phyloP scores from a whole-genome alignment of 2,888 invertebrate species.

The Atethmia centrago region DNA sequence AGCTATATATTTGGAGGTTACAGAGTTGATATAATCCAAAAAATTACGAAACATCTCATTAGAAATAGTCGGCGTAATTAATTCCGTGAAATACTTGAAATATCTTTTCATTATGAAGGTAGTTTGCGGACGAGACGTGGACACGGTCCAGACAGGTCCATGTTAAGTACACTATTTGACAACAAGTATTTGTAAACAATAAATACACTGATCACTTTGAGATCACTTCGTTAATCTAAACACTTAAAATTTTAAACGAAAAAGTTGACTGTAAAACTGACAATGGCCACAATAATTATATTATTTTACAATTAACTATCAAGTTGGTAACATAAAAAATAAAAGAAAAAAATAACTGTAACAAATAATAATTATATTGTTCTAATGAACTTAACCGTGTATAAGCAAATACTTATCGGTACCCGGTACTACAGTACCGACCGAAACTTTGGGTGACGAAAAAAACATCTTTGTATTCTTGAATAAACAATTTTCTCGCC shows the following conservation, averaged over 20 bases:
- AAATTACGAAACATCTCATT: not conserved
- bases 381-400: slow-evolving; percentile 68
- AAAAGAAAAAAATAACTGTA: slow-evolving; percentile 77
- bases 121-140: slow-evolving; percentile 45
- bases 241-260: slow-evolving; percentile 83
- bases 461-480: slow-evolving; percentile 57
- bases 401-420: slow-evolving; percentile 64
- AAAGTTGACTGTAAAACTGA: slow-evolving; percentile 79
- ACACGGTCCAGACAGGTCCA: slow-evolving; percentile 57
- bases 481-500: slow-evolving; percentile 66
- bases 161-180: slow-evolving; percentile 88
- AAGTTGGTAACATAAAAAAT: slow-evolving; percentile 85
- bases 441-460: slow-evolving; percentile 72
- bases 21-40: not conserved
- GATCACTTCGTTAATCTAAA: slow-evolving; percentile 88
- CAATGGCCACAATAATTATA: slow-evolving; percentile 85
- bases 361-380: slow-evolving; percentile 75
- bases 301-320: slow-evolving; percentile 77
- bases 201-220: slow-evolving; percentile 90
- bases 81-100: slow-evolving; percentile 55
- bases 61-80: not conserved
- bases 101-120: slow-evolving; percentile 35
- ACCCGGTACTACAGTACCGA: slow-evolving; percentile 58
- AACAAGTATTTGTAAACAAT: slow-evolving; percentile 85
- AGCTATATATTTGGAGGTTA: not conserved